A percentile compares a stretch with the other conserved stretches of the same genome.
Conservation (phyloP, 2,888 invertebrate genomes). For the Drosophila pseudotalamancana region DNA sequence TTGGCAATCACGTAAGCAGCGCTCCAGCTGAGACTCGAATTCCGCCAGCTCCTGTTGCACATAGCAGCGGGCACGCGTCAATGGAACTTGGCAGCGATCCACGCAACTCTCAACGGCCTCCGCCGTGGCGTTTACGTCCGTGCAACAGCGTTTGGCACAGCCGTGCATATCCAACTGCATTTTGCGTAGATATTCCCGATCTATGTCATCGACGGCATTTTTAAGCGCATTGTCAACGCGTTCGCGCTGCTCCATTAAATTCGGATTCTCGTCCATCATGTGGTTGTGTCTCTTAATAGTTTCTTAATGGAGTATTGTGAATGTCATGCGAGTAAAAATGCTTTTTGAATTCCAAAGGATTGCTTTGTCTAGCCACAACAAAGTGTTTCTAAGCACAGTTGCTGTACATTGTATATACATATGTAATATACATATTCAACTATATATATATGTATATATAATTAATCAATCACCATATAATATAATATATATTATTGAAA, state of each 20-base stretch:
- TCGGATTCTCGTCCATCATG: constrained; percentile 29
- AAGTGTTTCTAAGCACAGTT: neutral
- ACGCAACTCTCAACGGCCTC: constrained; percentile 92
- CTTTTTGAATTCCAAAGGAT: neutral
- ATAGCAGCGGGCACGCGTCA: constrained; percentile 89
- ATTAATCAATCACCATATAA: no score
- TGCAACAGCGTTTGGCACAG: constrained; percentile 94
- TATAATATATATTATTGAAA: no score
- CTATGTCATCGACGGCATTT: constrained; percentile 91
- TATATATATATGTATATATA: no score
- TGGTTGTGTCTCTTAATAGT: neutral
- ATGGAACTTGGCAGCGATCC: constrained; percentile 89
- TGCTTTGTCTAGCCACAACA: neutral
- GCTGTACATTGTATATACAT: no score
- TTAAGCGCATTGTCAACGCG: constrained; percentile 92
- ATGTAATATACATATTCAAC: no score
- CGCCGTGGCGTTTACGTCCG: constrained; percentile 88
- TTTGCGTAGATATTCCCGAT: constrained; percentile 89
- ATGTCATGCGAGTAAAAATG: neutral
- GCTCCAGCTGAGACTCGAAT: constrained; percentile 87
- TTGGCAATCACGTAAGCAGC: constrained; percentile 85
- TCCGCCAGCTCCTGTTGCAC: constrained; percentile 85
- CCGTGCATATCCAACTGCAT: constrained; percentile 96
- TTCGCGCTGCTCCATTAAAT: constrained; percentile 89
- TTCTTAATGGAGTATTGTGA: neutral